These are phyloP conservation scores for Natrix natrix DNA, from an alignment of 2,797 vertebrate species.

Conservation along the genomic window DNA sequence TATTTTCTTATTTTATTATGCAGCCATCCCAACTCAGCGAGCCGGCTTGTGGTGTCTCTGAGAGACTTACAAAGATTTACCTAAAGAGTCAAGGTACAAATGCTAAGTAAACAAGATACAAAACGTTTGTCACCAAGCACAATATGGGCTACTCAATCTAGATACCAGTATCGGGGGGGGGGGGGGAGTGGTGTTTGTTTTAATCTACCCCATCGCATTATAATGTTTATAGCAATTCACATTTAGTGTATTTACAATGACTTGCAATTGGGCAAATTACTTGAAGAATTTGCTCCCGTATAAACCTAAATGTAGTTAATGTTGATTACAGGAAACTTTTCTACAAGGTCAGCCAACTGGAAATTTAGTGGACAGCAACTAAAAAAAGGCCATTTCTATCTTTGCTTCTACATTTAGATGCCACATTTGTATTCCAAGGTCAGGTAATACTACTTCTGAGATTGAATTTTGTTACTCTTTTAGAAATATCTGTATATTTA, in stretches of 20 bases:
- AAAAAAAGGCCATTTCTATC: neutral
- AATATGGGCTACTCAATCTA: neutral
- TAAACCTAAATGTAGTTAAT: neutral
- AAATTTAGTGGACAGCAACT: neutral
- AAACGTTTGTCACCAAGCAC: neutral
- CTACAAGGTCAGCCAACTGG: too few relatives aligned
- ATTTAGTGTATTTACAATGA: neutral
- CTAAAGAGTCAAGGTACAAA: slow-evolving; percentile 68
- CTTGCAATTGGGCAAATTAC: neutral
- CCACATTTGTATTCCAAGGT: neutral
- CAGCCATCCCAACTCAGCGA: slow-evolving; percentile 94
- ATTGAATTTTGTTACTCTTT: neutral
- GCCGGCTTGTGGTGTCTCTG: slow-evolving; percentile 85
- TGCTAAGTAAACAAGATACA: neutral
- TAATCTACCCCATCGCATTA: neutral
- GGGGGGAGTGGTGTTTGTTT: neutral
- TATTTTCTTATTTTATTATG: slow-evolving; percentile 98
- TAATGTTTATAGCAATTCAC: neutral
- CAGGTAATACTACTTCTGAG: neutral
- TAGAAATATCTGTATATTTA: neutral
- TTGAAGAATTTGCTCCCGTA: neutral
- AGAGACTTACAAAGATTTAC: slow-evolving; percentile 88
- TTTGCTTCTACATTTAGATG: neutral
- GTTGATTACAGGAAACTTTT: neutral
- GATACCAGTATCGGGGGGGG: neutral